A percentile compares a stretch with the other conserved stretches of the same genome.
Evolutionary conservation across 2,888 invertebrate genomes (phyloP).

Genomic region (Podabrus alpinus): DNA sequence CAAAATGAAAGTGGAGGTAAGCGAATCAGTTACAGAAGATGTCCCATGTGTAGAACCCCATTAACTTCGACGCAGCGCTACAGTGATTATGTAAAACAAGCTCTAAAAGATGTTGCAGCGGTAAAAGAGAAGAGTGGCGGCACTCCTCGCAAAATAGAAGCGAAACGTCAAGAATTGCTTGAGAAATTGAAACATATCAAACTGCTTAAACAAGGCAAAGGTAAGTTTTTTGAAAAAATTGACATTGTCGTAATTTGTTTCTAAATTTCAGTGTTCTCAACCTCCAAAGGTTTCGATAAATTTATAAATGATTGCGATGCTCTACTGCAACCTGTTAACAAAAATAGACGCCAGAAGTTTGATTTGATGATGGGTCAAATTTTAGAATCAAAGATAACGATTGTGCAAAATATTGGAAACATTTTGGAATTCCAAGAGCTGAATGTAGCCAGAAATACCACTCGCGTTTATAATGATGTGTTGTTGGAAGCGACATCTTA

Average conservation of each 20-base stretch:
- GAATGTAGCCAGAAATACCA: no score
- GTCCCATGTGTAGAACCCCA: neutral
- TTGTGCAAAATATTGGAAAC: no score
- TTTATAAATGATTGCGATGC: neutral
- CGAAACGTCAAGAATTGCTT: neutral
- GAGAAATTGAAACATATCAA: neutral
- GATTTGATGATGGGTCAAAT: no score
- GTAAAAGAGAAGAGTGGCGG: conserved; percentile 56
- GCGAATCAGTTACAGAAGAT: neutral
- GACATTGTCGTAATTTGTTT: neutral
- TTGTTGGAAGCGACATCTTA: no score
- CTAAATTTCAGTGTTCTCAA: neutral
- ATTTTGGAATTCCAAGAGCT: no score
- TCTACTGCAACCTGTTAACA: neutral
- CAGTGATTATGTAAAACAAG: conserved; percentile 57
- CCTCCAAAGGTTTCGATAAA: neutral
- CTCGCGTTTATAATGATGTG: no score
- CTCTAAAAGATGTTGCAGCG: conserved; percentile 53
- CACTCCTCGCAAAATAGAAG: neutral
- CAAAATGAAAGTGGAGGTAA: neutral
- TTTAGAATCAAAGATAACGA: no score
- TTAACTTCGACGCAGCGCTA: conserved; percentile 45
- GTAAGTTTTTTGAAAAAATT: neutral
- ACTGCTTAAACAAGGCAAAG: neutral
- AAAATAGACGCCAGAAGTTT: neutral